Percentiles rank a stretch among this genome's conserved stretches.
Evolutionary conservation across 2,797 vertebrate genomes (phyloP).

Genomic region (Amazonetta brasiliensis): DNA sequence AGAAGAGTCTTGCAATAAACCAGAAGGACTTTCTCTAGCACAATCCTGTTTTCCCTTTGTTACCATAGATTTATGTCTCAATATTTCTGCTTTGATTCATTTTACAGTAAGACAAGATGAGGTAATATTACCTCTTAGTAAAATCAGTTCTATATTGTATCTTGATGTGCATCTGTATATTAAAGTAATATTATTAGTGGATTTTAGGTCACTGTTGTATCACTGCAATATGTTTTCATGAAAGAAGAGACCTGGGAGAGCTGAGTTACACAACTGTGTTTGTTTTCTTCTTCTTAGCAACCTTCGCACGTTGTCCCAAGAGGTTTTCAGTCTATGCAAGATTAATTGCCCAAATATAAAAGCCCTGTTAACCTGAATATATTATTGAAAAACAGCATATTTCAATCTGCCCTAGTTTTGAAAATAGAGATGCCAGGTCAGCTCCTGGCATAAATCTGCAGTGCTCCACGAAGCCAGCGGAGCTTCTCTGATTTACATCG

Average conservation of each 20-base stretch:
- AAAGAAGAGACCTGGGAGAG: neutral
- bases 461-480: neutral
- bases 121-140: neutral
- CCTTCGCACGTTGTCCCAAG: neutral
- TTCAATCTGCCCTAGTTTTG: constrained; percentile 52
- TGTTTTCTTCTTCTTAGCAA: constrained; percentile 59
- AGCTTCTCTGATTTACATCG: constrained; percentile 42
- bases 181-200: neutral
- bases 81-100: neutral
- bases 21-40: neutral
- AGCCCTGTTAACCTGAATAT: constrained; percentile 58
- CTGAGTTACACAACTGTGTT: neutral
- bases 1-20: neutral
- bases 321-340: neutral
- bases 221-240: neutral
- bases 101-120: rapidly evolving
- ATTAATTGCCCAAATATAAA: constrained; percentile 34
- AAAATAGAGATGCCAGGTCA: constrained; percentile 56
- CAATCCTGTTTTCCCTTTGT: neutral
- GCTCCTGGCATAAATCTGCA: constrained; percentile 46
- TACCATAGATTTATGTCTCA: neutral
- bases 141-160: rapidly evolving
- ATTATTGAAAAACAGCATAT: constrained; percentile 47
- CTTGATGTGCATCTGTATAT: neutral
- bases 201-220: neutral